Evolutionary conservation across 2,113 vertebrate genomes (phyloP).

Genomic region (Salvator merianae): DNA sequence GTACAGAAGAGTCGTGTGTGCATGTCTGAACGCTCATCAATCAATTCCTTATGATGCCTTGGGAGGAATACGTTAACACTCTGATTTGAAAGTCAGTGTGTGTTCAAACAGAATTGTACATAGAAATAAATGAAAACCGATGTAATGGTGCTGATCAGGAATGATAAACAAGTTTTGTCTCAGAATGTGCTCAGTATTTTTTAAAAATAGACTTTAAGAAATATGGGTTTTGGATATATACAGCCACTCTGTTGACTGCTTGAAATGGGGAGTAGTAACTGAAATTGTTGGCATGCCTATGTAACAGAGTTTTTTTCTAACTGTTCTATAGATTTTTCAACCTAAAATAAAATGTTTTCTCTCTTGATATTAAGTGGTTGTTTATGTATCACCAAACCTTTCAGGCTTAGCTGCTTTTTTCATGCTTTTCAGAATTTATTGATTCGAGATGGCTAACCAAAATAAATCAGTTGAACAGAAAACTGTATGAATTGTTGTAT

Average conservation of each 20-base stretch:
- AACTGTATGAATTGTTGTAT: too few relatives aligned
- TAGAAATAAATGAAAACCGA: conserved; percentile 60
- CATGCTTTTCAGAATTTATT: too few relatives aligned
- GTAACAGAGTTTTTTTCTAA: conserved; percentile 44
- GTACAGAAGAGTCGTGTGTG: neutral
- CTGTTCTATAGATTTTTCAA: conserved; percentile 29
- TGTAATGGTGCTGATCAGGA: conserved; percentile 63
- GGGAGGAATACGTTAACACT: conserved; percentile 53
- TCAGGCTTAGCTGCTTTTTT: too few relatives aligned
- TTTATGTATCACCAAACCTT: neutral
- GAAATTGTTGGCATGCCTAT: conserved; percentile 32
- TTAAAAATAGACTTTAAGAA: conserved; percentile 33
- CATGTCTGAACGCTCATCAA: neutral
- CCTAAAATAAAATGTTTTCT: conserved; percentile 45
- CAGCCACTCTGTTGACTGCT: conserved; percentile 5
- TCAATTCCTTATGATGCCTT: conserved; percentile 6
- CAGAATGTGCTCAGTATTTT: conserved; percentile 44
- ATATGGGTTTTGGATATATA: conserved; percentile 28
- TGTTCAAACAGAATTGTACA: conserved; percentile 52
- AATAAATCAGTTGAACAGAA: too few relatives aligned
- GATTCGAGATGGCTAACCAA: too few relatives aligned
- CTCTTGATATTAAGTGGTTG: neutral
- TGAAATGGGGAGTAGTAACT: conserved; percentile 36
- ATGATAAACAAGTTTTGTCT: conserved; percentile 56
- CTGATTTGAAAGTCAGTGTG: conserved; percentile 46